Percentiles rank a stretch among this genome's conserved stretches.
Evolutionary conservation across 1,140 invertebrate species (phyloP).

Genomic region (Dreissena polymorpha): DNA sequence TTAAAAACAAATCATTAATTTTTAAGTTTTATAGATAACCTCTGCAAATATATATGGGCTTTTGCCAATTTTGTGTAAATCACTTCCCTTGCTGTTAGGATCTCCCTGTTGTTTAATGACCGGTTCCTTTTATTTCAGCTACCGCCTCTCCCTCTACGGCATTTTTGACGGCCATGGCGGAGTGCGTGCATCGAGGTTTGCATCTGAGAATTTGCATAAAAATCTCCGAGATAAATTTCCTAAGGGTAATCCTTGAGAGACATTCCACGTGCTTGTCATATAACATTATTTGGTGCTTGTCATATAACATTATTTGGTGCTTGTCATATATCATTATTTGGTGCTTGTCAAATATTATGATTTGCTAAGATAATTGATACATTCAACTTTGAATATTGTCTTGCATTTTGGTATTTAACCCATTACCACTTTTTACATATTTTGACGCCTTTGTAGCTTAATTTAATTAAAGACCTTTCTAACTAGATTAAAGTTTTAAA

Average conservation of each 20-base stretch:
- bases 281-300: too few species aligned
- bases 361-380: too few species aligned
- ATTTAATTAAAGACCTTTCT: too few species aligned
- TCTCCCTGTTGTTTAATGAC: not conserved
- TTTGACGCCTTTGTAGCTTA: too few species aligned
- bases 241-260: constrained; percentile 76
- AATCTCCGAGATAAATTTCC: constrained; percentile 78
- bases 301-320: too few species aligned
- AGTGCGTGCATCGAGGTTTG: constrained; percentile 79
- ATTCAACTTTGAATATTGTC: too few species aligned
- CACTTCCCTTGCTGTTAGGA: not conserved
- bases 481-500: too few species aligned
- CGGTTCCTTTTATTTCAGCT: constrained; percentile 70
- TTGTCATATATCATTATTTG: too few species aligned
- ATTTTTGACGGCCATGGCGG: constrained; percentile 82
- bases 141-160: constrained; percentile 76
- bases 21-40: constrained; percentile 16
- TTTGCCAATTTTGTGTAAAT: not conserved
- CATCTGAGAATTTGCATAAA: constrained; percentile 78
- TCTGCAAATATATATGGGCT: not conserved
- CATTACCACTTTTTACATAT: too few species aligned
- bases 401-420: too few species aligned
- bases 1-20: not conserved
- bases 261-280: not conserved
- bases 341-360: too few species aligned